Base-by-base conservation (phyloP, 2,888 invertebrate genomes). In the Creontiades dilutus region DNA sequence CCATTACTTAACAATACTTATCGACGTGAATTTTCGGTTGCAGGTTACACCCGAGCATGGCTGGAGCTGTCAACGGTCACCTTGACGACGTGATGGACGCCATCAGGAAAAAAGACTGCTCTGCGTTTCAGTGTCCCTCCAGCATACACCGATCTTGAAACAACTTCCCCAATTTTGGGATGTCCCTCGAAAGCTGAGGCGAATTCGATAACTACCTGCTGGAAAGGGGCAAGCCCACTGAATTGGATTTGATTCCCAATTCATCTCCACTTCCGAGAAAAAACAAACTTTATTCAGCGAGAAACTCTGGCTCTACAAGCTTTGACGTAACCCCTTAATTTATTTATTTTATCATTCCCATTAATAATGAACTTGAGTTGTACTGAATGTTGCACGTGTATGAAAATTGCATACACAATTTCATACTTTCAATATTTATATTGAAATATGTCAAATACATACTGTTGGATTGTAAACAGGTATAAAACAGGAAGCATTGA, bases 1-100 rank as follows among this genome's bases (percentile, higher is more conserved):
- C 2, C n/a, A n/a, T n/a, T 4, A 37, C 37, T 37, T 37, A 37
- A 7, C 7, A 37, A 37, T n/a, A n/a, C n/a, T 37, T 37, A 37
- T 2, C 7, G 7, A 37, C 37, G 37, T 37, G 37, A 37, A 7
- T 12, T 47, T 82, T 46, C n/a, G 48, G 12, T 92, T 92, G 80
- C 94, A 96, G 96, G 93, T 95, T 96, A 91, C 95, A 94, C 94
- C 95, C 94, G 92, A 95, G 93, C 92, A 94, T 95, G 92, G 94
- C 94, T 27, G 93, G 94, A 12, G 94, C 94, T 52, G 95, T 96
- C 91, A 95, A 96, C 14, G 94, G 94, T 92, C 96, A 96, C 93
- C 95, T 96, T 90, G 95, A 95, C 82, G 96, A 96, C 93, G 96
- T 96, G 86, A 96, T 96, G 95, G 94, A 95, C 14, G 96, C 96